phyloP scores from a whole-genome alignment of 1,140 invertebrate species.

The Calliopsis andreniformis region DNA sequence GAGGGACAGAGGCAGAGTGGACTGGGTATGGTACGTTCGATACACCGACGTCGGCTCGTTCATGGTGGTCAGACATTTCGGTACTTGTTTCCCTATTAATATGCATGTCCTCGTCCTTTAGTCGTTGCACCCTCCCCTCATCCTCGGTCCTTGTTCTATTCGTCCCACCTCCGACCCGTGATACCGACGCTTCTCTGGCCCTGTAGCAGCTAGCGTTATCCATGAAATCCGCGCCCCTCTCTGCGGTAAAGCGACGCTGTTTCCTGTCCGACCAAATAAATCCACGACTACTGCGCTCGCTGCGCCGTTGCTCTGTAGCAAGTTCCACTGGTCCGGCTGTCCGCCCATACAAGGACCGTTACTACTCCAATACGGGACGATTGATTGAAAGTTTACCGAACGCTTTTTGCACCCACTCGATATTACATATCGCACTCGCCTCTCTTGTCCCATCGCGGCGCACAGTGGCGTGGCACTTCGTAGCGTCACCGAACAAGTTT shows the following conservation, averaged over 20 bases:
- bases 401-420: conserved; percentile 56
- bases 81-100: conserved; percentile 74
- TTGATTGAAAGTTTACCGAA: conserved; percentile 68
- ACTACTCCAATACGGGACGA: conserved; percentile 69
- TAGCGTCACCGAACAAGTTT: no score
- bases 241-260: conserved; percentile 68
- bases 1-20: not conserved
- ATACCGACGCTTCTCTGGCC: conserved; percentile 9
- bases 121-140: conserved; percentile 36
- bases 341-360: conserved; percentile 76
- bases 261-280: conserved; percentile 78
- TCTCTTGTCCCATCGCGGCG: not conserved
- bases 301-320: conserved; percentile 33
- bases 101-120: conserved; percentile 73
- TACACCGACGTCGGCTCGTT: conserved; percentile 65
- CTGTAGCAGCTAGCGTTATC: conserved; percentile 34
- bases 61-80: conserved; percentile 65
- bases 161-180: conserved; percentile 38
- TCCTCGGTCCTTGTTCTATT: conserved; percentile 47
- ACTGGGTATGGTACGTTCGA: conserved; percentile 55
- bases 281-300: conserved; percentile 71
- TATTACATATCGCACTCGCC: conserved; percentile 49
- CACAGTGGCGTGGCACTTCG: not conserved
- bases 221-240: conserved; percentile 63
- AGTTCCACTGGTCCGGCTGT: conserved; percentile 57